These are phyloP conservation scores for Nannospalax galili DNA, from an alignment of 2,113 vertebrate genomes.

Conservation along the genomic window DNA sequence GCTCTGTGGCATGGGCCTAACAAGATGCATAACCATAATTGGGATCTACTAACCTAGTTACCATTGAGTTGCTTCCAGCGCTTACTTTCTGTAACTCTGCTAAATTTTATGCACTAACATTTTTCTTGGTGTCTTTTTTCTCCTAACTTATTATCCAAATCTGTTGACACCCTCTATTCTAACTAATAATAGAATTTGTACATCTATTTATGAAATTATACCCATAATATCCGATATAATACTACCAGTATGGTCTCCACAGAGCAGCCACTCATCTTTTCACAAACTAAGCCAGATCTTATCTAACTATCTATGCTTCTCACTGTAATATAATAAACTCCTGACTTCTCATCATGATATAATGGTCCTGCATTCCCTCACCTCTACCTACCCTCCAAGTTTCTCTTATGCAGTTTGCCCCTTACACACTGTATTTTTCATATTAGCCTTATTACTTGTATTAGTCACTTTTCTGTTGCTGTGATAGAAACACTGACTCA, in stretches of 20 bases:
- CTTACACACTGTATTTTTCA: too few species aligned
- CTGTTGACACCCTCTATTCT: background rate
- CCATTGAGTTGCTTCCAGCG: background rate
- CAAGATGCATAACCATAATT: background rate
- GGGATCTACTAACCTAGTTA: background rate
- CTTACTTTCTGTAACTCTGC: background rate
- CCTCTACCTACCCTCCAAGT: too few species aligned
- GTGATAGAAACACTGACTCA: too few species aligned
- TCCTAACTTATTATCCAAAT: background rate
- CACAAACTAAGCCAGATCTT: background rate
- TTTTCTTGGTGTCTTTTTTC: background rate
- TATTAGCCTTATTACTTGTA: too few species aligned
- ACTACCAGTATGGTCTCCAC: background rate
- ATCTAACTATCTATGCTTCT: background rate
- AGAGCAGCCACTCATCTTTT: background rate
- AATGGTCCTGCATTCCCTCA: too few species aligned
- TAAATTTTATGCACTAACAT: background rate
- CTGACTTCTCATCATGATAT: too few species aligned
- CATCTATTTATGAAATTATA: background rate
- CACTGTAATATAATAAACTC: too few species aligned
- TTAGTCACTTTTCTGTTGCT: too few species aligned
- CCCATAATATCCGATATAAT: conserved; percentile 12
- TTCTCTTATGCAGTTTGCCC: too few species aligned
- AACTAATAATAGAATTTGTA: background rate
- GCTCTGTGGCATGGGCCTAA: background rate